Evolutionary conservation across 2,888 invertebrate genomes (phyloP), one percentile per base, ranked within the genome.

Genomic region (Epiblema foenella): DNA sequence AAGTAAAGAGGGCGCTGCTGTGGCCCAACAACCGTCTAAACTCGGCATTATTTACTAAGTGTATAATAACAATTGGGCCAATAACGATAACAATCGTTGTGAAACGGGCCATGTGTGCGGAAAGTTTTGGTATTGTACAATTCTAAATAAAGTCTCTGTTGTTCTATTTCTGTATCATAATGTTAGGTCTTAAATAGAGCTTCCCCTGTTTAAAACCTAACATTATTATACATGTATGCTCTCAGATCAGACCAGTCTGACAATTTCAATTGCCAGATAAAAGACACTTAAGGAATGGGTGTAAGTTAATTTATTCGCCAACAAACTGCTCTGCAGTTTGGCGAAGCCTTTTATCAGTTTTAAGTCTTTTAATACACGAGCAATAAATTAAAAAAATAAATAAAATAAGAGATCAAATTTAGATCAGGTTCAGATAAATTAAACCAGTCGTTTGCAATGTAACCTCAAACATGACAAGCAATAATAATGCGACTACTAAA

Each of bases 41-140:
- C 57, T 2, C 46, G 20, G 15, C 17, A 66, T 66, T 66, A 66
- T 66, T 66, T 66, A 57, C n/a, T 29, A 57, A 56, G 46, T 49
- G 57, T 57, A 57, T 66, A 66, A 66, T 66, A 66, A 66, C 66
- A 66, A 57, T 56, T 56, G 56, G n/a, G 9, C n/a, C n/a, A 56
- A 20, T 20, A 52, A 56, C 56, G 56, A 56, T 33, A 56, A 56
- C 56, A 56, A n/a, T 24, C n/a, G 15, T 56, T 29, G 33, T 29
- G 29, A 29, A 56, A 33, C n/a, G n/a, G 9, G n/a, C 56, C 56
- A 33, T 29, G 33, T 56, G 56, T 24, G 56, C 29, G 46, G 46
- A 46, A 56, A 56, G 29, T 29, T 29, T 29, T n/a, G 56, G 29
- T 17, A 56, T 56, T 33, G 15, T 56, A 33, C 29, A 29, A 2